A percentile compares a stretch with the other conserved stretches of the same genome.
Evolutionary conservation across 53 echinoderm and acorn worm genomes (phyloP).

Genomic region (Paelopatides confundens): DNA sequence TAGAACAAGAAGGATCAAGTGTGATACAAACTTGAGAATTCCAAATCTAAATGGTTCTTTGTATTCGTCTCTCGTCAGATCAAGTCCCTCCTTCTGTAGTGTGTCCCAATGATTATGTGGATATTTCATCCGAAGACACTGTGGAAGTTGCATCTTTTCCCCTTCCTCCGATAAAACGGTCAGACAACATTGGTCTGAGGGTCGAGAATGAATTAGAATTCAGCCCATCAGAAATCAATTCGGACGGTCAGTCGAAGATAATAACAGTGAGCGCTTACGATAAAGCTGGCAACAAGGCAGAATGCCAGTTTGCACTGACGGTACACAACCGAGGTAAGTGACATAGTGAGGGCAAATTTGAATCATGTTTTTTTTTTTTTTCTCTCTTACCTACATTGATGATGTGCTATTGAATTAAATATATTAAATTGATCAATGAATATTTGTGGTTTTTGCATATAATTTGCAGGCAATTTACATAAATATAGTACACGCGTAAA

Average conservation of each 20-base stretch:
- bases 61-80: not conserved
- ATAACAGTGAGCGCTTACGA: not conserved
- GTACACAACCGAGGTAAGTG: conserved; percentile 46
- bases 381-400: too few relatives aligned
- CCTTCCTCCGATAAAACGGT: not conserved
- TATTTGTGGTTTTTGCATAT: too few relatives aligned
- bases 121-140: not conserved
- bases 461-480: too few relatives aligned
- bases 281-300: not conserved
- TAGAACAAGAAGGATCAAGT: too few relatives aligned
- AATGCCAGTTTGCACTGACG: conserved; percentile 56
- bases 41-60: too few relatives aligned
- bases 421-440: too few relatives aligned
- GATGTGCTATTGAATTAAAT: too few relatives aligned
- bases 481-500: too few relatives aligned
- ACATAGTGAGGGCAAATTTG: not conserved
- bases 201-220: not conserved
- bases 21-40: too few relatives aligned
- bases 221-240: not conserved
- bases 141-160: conserved; percentile 10
- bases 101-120: conserved; percentile 19
- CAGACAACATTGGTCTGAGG: conserved; percentile 13
- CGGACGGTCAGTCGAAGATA: not conserved
- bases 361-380: too few relatives aligned
- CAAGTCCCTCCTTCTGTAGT: not conserved